Evolutionary conservation across 1,140 invertebrate genomes (phyloP).

Genomic region (Ylistrum balloti): DNA sequence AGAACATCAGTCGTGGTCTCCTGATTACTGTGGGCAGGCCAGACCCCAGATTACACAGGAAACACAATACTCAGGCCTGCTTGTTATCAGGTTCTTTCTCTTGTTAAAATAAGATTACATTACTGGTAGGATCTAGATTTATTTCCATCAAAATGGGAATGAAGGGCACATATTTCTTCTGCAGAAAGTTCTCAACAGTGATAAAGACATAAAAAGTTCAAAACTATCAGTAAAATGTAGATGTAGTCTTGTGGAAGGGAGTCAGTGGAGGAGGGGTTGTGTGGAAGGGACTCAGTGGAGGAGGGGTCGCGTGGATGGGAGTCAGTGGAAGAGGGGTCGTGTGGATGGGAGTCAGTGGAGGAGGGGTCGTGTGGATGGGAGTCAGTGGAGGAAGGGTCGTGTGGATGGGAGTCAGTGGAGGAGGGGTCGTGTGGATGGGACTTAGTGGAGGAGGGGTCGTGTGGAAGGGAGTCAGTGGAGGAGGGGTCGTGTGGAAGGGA

Average conservation of each 20-base stretch:
- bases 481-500: too few species aligned
- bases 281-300: too few species aligned
- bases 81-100: not conserved
- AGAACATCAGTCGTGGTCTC: not conserved
- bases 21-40: not conserved
- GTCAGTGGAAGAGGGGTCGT: too few species aligned
- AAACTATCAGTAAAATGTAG: not conserved
- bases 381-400: too few species aligned
- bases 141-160: constrained; percentile 15
- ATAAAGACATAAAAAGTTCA: not conserved
- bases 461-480: too few species aligned
- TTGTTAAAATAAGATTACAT: constrained; percentile 14
- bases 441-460: too few species aligned
- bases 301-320: too few species aligned
- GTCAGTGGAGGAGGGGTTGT: not conserved
- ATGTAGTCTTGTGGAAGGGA: not conserved
- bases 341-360: too few species aligned
- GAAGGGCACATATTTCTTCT: not conserved
- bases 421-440: too few species aligned
- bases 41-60: not conserved
- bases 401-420: too few species aligned
- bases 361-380: too few species aligned
- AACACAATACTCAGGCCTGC: not conserved
- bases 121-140: not conserved
- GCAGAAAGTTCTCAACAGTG: not conserved